A percentile compares a stretch with the other conserved stretches of the same genome.
phyloP scores from a whole-genome alignment of 1,140 invertebrate species.

The Aphidius gifuensis region DNA sequence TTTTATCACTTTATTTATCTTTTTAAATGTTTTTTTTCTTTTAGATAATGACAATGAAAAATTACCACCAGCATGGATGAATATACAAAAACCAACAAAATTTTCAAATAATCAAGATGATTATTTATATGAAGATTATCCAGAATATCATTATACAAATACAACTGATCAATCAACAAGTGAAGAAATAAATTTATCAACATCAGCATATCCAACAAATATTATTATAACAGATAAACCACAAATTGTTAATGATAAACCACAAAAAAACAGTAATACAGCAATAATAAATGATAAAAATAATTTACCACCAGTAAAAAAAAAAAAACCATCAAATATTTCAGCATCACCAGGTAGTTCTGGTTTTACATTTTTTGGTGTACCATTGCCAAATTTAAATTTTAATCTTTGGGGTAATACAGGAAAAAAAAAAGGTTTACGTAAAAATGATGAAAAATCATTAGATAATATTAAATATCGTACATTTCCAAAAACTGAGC shows the following conservation, averaged over 20 bases:
- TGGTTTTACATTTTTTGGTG: conserved; percentile 79
- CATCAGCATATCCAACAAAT: neutral
- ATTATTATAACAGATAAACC: too few relatives aligned
- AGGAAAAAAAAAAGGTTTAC: conserved; percentile 54
- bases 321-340: conserved; percentile 34
- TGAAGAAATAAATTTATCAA: neutral
- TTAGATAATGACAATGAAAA: conserved; percentile 32
- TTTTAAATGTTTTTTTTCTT: conserved; percentile 14
- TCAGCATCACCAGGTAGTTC: conserved; percentile 50
- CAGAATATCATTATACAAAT: conserved; percentile 67
- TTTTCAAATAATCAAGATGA: conserved; percentile 72
- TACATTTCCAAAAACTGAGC: conserved; percentile 55
- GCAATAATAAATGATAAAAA: conserved; percentile 25
- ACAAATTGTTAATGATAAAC: too few relatives aligned
- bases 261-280: neutral
- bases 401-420: conserved; percentile 62
- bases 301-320: conserved; percentile 20
- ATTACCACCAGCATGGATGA: conserved; percentile 33
- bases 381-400: conserved; percentile 72
- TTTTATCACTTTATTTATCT: neutral
- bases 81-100: conserved; percentile 42
- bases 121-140: conserved; percentile 74
- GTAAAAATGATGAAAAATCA: conserved; percentile 44
- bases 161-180: conserved; percentile 34
- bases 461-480: conserved; percentile 40